Conservation (phyloP, 2,888 invertebrate species). For the Heliconius aoede region DNA sequence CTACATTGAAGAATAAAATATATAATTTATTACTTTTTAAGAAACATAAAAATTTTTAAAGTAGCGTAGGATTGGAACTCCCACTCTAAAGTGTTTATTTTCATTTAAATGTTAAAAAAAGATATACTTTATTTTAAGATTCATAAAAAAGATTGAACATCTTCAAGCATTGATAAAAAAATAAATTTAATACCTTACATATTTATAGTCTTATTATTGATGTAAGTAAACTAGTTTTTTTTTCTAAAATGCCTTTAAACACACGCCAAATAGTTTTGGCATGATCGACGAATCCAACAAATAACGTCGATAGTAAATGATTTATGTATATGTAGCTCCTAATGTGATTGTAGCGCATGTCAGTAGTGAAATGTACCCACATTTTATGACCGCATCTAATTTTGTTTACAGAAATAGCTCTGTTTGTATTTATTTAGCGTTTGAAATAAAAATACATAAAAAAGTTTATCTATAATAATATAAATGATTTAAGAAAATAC, state of each 20-base stretch:
- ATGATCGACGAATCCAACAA: slow-evolving; percentile 25
- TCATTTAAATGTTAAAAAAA: too few species aligned
- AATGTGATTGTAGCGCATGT: background rate
- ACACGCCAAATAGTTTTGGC: slow-evolving; percentile 43
- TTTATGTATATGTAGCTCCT: slow-evolving; percentile 13
- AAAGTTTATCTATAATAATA: too few species aligned
- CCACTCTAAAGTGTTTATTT: too few species aligned
- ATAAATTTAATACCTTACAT: slow-evolving; percentile 10
- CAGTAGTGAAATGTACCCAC: background rate
- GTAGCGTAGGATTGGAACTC: too few species aligned
- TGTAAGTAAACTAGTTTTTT: slow-evolving; percentile 26
- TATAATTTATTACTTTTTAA: too few species aligned
- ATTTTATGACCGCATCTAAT: background rate
- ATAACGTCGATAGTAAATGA: slow-evolving; percentile 28
- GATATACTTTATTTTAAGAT: too few species aligned
- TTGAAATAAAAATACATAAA: background rate
- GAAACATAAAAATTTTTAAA: too few species aligned
- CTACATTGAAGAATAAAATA: too few species aligned
- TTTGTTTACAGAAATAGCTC: background rate
- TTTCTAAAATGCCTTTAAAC: slow-evolving; percentile 28
- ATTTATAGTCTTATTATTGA: slow-evolving; percentile 33
- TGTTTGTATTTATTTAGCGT: background rate
- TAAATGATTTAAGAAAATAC: too few species aligned
- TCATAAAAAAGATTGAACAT: background rate
- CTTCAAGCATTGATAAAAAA: too few species aligned